Evolutionary conservation across 2,888 invertebrate genomes (phyloP).

Genomic region (Willowsia nigromaculata): DNA sequence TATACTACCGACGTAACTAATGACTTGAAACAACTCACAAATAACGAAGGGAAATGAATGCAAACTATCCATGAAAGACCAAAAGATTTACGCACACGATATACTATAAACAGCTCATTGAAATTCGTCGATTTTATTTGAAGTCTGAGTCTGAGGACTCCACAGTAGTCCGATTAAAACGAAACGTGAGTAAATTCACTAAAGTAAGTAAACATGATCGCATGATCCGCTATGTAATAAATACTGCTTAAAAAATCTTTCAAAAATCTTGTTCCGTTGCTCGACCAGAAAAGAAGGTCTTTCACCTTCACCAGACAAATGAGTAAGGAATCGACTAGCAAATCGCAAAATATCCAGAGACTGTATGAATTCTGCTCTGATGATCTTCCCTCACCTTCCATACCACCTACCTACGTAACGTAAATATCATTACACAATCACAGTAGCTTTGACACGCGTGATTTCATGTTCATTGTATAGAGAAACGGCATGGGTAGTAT

Average conservation of each 20-base stretch:
- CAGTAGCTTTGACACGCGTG: background rate
- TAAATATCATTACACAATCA: background rate
- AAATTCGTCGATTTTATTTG: no score
- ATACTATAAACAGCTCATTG: no score
- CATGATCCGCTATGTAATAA: no score
- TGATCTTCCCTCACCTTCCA: background rate
- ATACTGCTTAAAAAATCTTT: no score
- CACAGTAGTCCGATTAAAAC: no score
- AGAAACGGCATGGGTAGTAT: background rate
- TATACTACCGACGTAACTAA: background rate
- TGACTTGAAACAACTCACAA: no score
- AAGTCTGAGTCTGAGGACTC: no score
- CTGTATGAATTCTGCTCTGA: no score
- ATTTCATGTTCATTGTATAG: background rate
- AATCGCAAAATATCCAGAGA: background rate
- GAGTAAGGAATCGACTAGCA: background rate
- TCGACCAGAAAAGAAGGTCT: background rate
- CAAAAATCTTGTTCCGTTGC: background rate
- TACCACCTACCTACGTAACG: background rate
- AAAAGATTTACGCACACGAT: no score
- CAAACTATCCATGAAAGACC: no score
- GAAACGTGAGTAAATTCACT: background rate
- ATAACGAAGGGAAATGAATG: no score
- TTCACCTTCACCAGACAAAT: conserved; percentile 14
- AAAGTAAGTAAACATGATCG: background rate